A percentile compares a stretch with the other conserved stretches of the same genome.
Evolutionary conservation across 2,888 invertebrate genomes (phyloP).

Genomic region (Neoitamus cyanurus): DNA sequence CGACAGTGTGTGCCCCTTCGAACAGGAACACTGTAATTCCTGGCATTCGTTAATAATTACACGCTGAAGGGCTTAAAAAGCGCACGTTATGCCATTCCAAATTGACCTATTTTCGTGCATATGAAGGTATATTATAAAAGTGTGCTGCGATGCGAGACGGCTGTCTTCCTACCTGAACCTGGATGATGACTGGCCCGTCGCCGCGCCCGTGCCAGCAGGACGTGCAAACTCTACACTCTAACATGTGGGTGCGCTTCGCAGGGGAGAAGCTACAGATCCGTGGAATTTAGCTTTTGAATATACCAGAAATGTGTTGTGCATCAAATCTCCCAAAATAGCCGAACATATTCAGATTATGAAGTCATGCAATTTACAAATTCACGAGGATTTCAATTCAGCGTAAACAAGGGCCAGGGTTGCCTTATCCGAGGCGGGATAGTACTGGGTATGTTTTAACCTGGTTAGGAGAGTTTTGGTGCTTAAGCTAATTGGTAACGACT

Average conservation of each 20-base stretch:
- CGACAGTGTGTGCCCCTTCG: background rate
- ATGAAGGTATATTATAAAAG: background rate
- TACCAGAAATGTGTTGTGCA: slow-evolving; percentile 3
- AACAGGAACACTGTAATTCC: background rate
- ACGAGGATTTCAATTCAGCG: background rate
- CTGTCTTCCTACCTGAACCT: background rate
- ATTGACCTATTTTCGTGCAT: slow-evolving; percentile 30
- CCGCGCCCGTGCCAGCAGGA: background rate
- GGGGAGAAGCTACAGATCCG: background rate
- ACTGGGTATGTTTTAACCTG: background rate
- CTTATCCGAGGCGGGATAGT: background rate
- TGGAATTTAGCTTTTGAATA: slow-evolving; percentile 8
- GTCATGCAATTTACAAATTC: slow-evolving; percentile 7
- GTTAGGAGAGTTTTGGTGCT: background rate
- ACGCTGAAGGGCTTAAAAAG: slow-evolving; percentile 7
- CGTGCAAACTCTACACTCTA: background rate
- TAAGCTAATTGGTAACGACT: background rate
- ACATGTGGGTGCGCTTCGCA: background rate
- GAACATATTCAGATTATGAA: background rate
- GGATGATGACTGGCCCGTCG: background rate
- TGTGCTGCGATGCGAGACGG: background rate
- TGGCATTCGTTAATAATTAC: slow-evolving; percentile 20
- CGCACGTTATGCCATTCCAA: background rate
- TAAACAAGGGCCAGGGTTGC: background rate
- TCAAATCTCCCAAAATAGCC: background rate